A percentile compares a stretch with the other conserved stretches of the same genome.
These are phyloP conservation scores for Microvelia longipes DNA, from an alignment of 1,140 invertebrate species.

Conservation along the genomic window DNA sequence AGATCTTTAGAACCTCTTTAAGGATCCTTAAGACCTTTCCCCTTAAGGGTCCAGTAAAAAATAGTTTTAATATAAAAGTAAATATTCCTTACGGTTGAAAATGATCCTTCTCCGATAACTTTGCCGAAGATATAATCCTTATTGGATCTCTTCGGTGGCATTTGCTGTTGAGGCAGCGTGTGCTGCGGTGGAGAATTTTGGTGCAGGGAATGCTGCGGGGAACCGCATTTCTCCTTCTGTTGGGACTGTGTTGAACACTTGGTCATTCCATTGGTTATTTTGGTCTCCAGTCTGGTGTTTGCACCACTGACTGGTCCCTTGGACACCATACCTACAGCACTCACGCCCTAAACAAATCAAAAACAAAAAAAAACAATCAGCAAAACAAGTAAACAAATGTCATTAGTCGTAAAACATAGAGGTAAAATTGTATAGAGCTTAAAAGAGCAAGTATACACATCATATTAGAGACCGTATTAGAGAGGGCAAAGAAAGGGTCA, in stretches of 20 bases:
- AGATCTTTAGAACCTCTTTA: no score
- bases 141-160: conserved; percentile 45
- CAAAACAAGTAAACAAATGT: no score
- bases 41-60: no score
- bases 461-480: no score
- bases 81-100: conserved; percentile 79
- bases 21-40: no score
- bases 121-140: conserved; percentile 90
- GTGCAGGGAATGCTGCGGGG: no score
- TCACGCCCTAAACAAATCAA: conserved; percentile 15
- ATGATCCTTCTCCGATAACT: conserved; percentile 90
- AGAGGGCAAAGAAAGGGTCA: no score
- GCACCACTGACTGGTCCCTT: conserved; percentile 9
- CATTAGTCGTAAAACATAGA: no score
- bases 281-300: not conserved
- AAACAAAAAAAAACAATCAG: no score
- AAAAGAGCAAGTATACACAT: no score
- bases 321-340: conserved; percentile 13
- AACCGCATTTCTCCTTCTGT: not conserved
- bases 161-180: conserved; percentile 8
- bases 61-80: no score
- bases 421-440: no score
- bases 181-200: conserved; percentile 1
- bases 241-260: conserved; percentile 1
- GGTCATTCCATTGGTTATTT: not conserved